Base-by-base conservation (phyloP, 2,797 vertebrate species). In the Rhincodon typus region DNA sequence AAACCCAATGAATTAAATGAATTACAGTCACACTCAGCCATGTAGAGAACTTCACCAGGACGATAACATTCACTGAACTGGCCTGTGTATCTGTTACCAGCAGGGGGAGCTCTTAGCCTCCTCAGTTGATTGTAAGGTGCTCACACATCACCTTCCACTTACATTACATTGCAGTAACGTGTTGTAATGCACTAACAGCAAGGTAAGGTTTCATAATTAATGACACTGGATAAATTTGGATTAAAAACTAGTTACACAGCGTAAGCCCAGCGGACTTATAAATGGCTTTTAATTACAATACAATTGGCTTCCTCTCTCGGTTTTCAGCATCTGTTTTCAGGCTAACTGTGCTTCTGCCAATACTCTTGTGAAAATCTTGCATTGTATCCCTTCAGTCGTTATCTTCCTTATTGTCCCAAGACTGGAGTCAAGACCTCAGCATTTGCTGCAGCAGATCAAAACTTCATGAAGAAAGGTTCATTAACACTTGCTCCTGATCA, bases 61-160 rank as follows among this genome's bases (percentile, higher is more conserved):
- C 15, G 0, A 38, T 82, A 42, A 84, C 42, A 67, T 67, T 38
- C 62, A 3, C 88, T 91, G 57, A 67, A 21, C 27, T 42, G 70
- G 17, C 77, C 7, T 77, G 70, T n/a, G 46, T 5, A 3, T 94
- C 25, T 95, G 27, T 30, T 95, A 77, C 94, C 94, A 95, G 94
- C 53, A 46, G 94, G n/a, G 70, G 94, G 94, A 57, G 94, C 94
- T 77, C 94, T 77, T 70, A 77, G 70, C 72, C 46, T 95, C 94
- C 57, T 90, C 7, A 72, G 94, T 50, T 34, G 70, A 77, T 67
- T 93, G 21, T 34, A 69, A n/a, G 74, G 94, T 77, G 70, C 46
- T 95, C 12, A 13, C 7, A 3, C 70, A 77, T 95, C 70, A 72
- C 42, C 42, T n/a, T 38, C 69, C 10, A 50, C 69, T 42, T 53